These are phyloP conservation scores for Thamnophis sirtalis DNA, from an alignment of 2,113 vertebrate species.

Conservation along the genomic window DNA sequence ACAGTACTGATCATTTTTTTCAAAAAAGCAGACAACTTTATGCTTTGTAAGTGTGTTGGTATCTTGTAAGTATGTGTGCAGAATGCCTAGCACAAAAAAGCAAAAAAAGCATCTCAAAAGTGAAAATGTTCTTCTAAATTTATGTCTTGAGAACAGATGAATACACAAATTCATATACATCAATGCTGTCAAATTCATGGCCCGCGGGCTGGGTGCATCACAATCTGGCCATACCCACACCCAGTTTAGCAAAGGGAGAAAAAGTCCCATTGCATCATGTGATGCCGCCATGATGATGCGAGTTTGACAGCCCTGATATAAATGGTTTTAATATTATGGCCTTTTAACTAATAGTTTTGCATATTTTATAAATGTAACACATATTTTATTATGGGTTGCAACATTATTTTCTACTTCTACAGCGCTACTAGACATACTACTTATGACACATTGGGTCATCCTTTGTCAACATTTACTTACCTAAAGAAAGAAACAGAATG, in stretches of 20 bases:
- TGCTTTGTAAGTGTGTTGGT: background rate
- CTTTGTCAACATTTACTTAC: no score
- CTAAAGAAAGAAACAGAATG: no score
- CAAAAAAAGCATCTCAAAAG: background rate
- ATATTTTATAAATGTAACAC: background rate
- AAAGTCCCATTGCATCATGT: no score
- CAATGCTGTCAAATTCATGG: no score
- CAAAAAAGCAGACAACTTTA: background rate
- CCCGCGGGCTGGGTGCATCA: no score
- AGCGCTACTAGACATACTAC: no score
- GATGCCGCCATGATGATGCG: fast-evolving
- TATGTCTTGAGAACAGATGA: background rate
- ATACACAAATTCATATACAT: background rate
- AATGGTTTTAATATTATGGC: no score
- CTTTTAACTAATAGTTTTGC: background rate
- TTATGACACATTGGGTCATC: no score
- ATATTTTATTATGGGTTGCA: background rate
- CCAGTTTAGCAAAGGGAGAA: no score
- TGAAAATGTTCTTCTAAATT: background rate
- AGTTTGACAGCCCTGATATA: no score
- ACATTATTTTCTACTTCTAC: background rate
- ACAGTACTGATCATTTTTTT: background rate
- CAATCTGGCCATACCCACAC: no score
- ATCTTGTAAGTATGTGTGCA: no score
- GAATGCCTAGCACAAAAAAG: background rate